phyloP scores from a whole-genome alignment of 2,797 vertebrate species.

The Ciconia nigra region DNA sequence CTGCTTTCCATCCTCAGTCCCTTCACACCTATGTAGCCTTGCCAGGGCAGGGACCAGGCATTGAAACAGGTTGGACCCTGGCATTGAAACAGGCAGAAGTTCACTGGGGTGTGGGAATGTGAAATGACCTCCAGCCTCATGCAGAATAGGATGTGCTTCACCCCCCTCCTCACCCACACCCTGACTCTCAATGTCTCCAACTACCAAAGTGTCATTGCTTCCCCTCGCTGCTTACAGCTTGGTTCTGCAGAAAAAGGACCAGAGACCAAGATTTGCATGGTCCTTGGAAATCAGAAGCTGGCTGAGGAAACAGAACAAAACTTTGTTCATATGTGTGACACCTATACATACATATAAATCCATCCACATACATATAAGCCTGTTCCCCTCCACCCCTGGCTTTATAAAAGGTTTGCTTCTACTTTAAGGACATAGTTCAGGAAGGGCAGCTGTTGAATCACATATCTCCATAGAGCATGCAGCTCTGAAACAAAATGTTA shows the following conservation, averaged over 20 bases:
- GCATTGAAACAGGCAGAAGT: not conserved
- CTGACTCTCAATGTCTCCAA: not conserved
- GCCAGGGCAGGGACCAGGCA: not conserved
- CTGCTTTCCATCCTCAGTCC: not conserved
- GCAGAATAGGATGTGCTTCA: not conserved
- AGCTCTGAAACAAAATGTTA: constrained; percentile 47
- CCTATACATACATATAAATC: not conserved
- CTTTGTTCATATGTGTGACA: not conserved
- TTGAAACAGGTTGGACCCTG: not conserved
- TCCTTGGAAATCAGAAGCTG: not conserved
- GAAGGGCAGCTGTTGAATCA: constrained; percentile 45
- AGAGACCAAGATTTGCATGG: not conserved
- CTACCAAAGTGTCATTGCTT: not conserved
- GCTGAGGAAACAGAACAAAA: not conserved
- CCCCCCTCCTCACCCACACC: not conserved
- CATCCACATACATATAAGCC: not conserved
- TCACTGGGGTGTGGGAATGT: not conserved
- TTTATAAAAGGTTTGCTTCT: not conserved
- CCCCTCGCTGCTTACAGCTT: not conserved
- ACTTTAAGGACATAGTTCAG: constrained; percentile 31
- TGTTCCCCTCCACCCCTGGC: not conserved
- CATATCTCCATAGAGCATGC: not conserved
- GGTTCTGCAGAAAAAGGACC: not conserved
- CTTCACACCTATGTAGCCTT: not conserved
- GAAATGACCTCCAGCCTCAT: not conserved